A percentile compares a stretch with the other conserved stretches of the same genome.
phyloP scores from a whole-genome alignment of 2,113 vertebrate genomes.

The Callionymus lyra region DNA sequence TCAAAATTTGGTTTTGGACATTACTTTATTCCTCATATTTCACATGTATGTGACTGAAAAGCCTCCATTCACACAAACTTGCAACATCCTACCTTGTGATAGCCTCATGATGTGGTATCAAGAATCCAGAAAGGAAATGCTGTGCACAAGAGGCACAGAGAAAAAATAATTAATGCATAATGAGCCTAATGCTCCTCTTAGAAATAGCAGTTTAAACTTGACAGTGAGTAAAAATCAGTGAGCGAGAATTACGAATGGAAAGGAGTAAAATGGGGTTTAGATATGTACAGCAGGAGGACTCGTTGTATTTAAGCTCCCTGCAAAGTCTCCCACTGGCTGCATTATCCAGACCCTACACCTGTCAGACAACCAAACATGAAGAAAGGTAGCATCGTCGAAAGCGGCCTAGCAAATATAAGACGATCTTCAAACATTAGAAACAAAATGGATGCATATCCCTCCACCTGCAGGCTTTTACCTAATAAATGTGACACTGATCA shows the following conservation, averaged over 20 bases:
- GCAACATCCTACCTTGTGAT: too few species aligned
- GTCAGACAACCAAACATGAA: conserved; percentile 57
- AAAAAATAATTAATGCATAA: conserved; percentile 42
- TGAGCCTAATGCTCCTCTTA: conserved; percentile 49
- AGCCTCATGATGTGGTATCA: too few species aligned
- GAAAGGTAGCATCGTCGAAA: conserved; percentile 42
- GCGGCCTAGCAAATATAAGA: conserved; percentile 33
- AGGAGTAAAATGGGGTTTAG: conserved; percentile 60
- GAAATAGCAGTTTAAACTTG: conserved; percentile 46
- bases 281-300: conserved; percentile 63
- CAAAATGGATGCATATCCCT: conserved; percentile 18
- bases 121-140: too few species aligned
- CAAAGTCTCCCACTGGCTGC: conserved; percentile 59
- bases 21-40: too few species aligned
- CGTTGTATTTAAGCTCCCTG: conserved; percentile 58
- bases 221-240: conserved; percentile 55
- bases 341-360: conserved; percentile 58
- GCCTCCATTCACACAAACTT: too few species aligned
- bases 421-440: conserved; percentile 38
- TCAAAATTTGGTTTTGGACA: too few species aligned
- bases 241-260: conserved; percentile 58
- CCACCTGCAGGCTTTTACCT: conserved; percentile 32
- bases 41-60: too few species aligned
- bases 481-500: conserved; percentile 24
- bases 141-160: not conserved